A percentile compares a stretch with the other conserved stretches of the same genome.
Conservation (phyloP, 2,888 invertebrate genomes). For the Pristionchus entomophagus region DNA sequence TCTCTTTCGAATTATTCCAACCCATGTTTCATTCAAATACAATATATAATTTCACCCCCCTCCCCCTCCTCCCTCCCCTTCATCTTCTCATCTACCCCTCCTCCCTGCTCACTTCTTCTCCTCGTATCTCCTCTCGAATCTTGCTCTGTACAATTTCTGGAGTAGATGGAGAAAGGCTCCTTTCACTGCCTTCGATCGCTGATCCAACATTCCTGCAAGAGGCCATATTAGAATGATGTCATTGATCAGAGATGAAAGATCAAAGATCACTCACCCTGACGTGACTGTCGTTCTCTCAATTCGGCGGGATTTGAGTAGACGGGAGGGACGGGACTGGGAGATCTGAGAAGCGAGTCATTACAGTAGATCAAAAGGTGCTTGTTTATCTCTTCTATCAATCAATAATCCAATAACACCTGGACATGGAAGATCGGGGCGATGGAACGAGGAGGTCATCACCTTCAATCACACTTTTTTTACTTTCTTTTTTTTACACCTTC, state of each 20-base stretch:
- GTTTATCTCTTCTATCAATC: neutral
- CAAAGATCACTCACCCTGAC: neutral
- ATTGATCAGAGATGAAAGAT: neutral
- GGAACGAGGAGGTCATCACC: constrained; percentile 16
- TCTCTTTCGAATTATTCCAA: no score
- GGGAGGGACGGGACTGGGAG: neutral
- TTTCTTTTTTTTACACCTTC: no score
- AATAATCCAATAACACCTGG: constrained; percentile 1
- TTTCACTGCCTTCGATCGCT: neutral
- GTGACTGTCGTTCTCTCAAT: constrained; percentile 33
- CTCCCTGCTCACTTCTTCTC: neutral
- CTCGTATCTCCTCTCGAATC: neutral
- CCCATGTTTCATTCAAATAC: no score
- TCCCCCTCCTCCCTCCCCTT: no score
- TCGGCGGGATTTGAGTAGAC: neutral
- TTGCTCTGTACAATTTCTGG: neutral
- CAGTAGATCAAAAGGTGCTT: no score
- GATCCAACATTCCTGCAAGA: neutral
- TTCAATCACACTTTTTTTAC: no score
- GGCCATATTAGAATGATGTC: neutral
- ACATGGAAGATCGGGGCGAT: neutral
- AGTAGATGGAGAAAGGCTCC: constrained; percentile 23
- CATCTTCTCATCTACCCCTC: neutral
- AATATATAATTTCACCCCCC: no score
- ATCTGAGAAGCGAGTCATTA: neutral